Conservation (phyloP, 1,140 invertebrate genomes). For the Gryon sp. region DNA sequence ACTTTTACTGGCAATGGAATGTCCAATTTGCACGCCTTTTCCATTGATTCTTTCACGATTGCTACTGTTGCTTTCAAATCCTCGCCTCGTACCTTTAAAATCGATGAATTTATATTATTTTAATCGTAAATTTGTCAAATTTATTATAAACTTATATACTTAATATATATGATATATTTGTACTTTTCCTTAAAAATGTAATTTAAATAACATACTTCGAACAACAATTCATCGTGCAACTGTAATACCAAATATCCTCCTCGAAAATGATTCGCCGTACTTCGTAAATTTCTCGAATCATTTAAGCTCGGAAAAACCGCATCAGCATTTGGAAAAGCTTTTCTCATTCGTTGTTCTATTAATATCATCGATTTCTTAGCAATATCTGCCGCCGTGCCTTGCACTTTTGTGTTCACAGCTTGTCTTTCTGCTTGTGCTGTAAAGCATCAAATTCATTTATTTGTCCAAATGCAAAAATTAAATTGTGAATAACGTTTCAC, state of each 20-base stretch:
- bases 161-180: too few species aligned
- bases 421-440: constrained; percentile 94
- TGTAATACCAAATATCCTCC: constrained; percentile 89
- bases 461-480: too few species aligned
- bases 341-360: constrained; percentile 82
- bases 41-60: constrained; percentile 90
- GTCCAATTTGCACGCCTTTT: constrained; percentile 85
- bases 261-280: constrained; percentile 64
- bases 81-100: constrained; percentile 73
- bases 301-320: constrained; percentile 66
- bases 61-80: constrained; percentile 82
- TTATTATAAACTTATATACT: too few species aligned
- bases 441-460: too few species aligned
- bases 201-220: constrained; percentile 85
- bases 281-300: constrained; percentile 69
- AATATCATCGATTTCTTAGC: constrained; percentile 93
- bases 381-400: constrained; percentile 97
- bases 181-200: too few species aligned
- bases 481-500: too few species aligned
- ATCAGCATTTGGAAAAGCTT: constrained; percentile 69
- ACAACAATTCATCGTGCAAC: constrained; percentile 97
- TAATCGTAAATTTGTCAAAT: too few species aligned
- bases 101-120: background rate
- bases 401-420: constrained; percentile 96
- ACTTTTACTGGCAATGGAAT: constrained; percentile 93